Base-by-base conservation (phyloP, 2,888 invertebrate species). In the Tipula confusa region DNA sequence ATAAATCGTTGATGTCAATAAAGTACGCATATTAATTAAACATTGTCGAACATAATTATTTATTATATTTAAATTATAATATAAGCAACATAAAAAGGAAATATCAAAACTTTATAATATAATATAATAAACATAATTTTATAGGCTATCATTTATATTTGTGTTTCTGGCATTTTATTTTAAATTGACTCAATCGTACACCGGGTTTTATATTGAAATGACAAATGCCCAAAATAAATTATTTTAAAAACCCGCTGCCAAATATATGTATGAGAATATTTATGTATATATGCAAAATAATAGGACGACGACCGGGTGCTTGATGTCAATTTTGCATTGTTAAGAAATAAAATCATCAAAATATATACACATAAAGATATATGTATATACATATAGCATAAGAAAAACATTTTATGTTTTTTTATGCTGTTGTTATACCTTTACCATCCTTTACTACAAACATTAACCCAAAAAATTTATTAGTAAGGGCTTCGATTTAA, bases 221-320 rank as follows among this genome's bases (percentile, higher is more conserved):
- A 64, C 64, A 64, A 64, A 64, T 64, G 24, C 64, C 64, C 24
- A 11, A 64, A 64, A 64, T 64, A 48, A 48, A 48, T 48, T 48
- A 48, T 48, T 48, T 18, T 18, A 18, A 3, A 48, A 64, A 64
- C 7, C 64, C 64, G 64, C 24, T 64, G 64, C 24, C 64, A 24
- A 64, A 9, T 36, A 36, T 36, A 2, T 11, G 36, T 1, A 36
- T 36, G 1, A 9, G 11, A 5, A 15, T 15, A 43, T 64, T 64
- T 64, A 64, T 64, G 64, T 64, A 24, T 24, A 64, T 64, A 64
- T 64, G 64, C 64, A 64, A 64, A 64, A 64, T 64, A 64, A 64
- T 64, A 64, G 64, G 64, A 64, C 64, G 64, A 64, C 64, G 64
- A 64, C 64, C 64, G 64, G 64, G 64, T 64, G 64, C 64, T 64